These are phyloP conservation scores for Neocloeon triangulifer DNA, from an alignment of 1,140 invertebrate genomes.

Conservation along the genomic window DNA sequence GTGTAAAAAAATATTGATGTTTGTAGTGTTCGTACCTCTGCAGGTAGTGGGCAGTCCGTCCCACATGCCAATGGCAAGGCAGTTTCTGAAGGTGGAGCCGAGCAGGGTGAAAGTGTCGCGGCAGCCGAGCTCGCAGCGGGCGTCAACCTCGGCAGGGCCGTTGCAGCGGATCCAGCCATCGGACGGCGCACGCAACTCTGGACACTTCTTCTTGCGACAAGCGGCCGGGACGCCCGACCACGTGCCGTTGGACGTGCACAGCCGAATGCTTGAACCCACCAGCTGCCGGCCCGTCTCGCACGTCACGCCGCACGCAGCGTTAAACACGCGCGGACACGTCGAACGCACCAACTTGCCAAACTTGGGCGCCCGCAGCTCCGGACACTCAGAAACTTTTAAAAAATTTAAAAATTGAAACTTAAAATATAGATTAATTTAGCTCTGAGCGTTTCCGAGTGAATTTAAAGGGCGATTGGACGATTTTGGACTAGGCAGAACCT, in stretches of 20 bases:
- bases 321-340: conserved; percentile 36
- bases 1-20: no score
- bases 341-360: conserved; percentile 44
- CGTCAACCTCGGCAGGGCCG: no score
- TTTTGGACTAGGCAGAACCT: no score
- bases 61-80: conserved; percentile 42
- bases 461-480: no score
- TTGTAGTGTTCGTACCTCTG: no score
- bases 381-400: conserved; percentile 21
- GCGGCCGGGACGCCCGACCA: conserved; percentile 38
- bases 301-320: conserved; percentile 42
- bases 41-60: conserved; percentile 39
- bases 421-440: neutral
- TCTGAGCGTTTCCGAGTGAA: conserved; percentile 11
- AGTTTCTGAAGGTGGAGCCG: conserved; percentile 37
- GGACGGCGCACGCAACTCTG: conserved; percentile 5
- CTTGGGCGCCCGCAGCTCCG: conserved; percentile 27
- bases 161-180: conserved; percentile 2
- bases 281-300: conserved; percentile 41
- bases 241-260: conserved; percentile 34
- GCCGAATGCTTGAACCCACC: conserved; percentile 34
- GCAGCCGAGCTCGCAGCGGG: neutral
- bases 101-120: conserved; percentile 23
- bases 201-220: conserved; percentile 30
- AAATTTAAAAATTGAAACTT: conserved; percentile 7